Evolutionary conservation across 1,140 invertebrate genomes (phyloP).

Genomic region (Microplitis mediator): DNA sequence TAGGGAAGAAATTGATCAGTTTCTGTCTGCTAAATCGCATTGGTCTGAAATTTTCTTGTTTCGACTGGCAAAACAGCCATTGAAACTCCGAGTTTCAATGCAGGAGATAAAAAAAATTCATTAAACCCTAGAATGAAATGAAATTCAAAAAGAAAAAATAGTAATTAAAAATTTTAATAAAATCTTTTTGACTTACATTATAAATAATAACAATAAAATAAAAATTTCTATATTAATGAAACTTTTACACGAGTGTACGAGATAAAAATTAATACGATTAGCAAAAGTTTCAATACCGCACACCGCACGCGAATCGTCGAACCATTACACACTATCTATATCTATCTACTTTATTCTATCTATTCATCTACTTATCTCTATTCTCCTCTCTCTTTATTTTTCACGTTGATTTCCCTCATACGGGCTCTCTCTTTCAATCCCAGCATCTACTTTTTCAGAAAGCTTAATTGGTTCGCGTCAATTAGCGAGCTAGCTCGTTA

Average conservation of each 20-base stretch:
- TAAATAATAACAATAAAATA: not conserved
- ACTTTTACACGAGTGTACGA: not conserved
- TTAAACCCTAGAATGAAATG: too few species aligned
- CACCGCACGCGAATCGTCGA: conserved; percentile 28
- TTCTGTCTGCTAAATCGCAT: too few species aligned
- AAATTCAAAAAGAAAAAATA: too few species aligned
- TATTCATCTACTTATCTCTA: not conserved
- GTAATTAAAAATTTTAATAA: too few species aligned
- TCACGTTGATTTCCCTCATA: not conserved
- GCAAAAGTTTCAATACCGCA: not conserved
- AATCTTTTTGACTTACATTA: too few species aligned
- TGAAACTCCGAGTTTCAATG: too few species aligned
- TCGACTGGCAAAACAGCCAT: too few species aligned
- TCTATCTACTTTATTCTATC: not conserved
- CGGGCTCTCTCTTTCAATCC: not conserved
- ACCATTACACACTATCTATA: conserved; percentile 10
- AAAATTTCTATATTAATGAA: conserved; percentile 6
- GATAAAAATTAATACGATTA: not conserved
- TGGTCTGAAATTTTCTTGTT: too few species aligned
- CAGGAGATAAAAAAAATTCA: too few species aligned
- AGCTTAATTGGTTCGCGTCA: conserved; percentile 43
- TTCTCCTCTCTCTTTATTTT: not conserved
- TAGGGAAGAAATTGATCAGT: too few species aligned
- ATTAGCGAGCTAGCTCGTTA: conserved; percentile 46
- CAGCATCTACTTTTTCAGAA: not conserved